Evolutionary conservation across 2,113 vertebrate genomes (phyloP), one percentile per base, ranked within the genome.

Genomic region (Rhinoptilus africanus): DNA sequence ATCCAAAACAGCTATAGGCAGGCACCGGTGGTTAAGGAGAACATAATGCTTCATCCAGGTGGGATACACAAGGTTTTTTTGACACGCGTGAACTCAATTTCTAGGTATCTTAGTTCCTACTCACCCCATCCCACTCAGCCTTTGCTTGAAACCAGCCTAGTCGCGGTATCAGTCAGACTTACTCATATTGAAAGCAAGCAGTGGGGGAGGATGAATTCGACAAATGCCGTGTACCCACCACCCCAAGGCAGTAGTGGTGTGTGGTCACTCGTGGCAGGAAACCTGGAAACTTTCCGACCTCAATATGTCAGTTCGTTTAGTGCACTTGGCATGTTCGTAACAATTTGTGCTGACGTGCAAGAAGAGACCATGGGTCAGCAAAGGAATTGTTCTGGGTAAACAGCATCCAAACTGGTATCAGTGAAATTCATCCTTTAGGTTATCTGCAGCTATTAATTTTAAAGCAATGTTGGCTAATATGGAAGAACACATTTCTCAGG

Each of bases 21-120:
- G 81, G 60, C 54, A 47, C 26, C 15, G 26, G 32, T 3, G 7
- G 28, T 43, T 67, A 37, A 35, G 45, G 37, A 5, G 19, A 62
- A 47, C 2, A 3, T 10, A 17, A 10, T n/a, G 41, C 37, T 81
- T 10, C 37, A n/a, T 56, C 50, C 1, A 0, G 14, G 26, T 43
- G 64, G 9, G 27, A 54, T 39, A 51, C 20, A 47, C 39, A 18
- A 63, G 5, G 8, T 14, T 51, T 75, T 62, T 91, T 57, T 48
- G 21, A 75, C 34, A 35, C 0, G 0, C 12, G 11, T 0, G 1
- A 77, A 30, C 18, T 87, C 3, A 1, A 4, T 59, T 69, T 82
- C 74, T 89, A 64, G 43, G 7, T 73, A 41, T 41, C n/a, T 71
- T 48, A 45, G 7, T 53, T 73, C 39, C 48, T 76, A 28, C 27